Percentiles rank a stretch among this genome's conserved stretches.
These are phyloP conservation scores for Linepithema humile DNA, from an alignment of 1,140 invertebrate species.

Conservation along the genomic window DNA sequence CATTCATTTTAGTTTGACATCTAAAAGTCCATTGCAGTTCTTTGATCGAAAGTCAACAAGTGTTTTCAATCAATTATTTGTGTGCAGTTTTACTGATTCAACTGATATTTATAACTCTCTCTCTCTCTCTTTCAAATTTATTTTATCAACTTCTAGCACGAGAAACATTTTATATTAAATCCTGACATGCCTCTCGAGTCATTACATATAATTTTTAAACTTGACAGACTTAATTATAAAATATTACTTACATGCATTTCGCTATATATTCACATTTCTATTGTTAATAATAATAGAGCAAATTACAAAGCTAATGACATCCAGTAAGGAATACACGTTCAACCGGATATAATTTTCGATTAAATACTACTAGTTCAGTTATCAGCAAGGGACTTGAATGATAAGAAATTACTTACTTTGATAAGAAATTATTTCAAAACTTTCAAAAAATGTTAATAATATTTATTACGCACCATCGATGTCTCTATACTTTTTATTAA, in stretches of 20 bases:
- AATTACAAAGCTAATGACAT: conserved; percentile 9
- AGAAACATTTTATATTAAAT: neutral
- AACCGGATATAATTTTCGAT: neutral
- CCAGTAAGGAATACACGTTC: neutral
- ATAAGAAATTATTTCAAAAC: no score
- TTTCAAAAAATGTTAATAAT: neutral
- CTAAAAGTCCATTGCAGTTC: no score
- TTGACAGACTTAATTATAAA: neutral
- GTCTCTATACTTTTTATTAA: neutral
- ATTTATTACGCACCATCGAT: no score
- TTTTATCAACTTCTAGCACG: no score
- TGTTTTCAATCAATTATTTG: no score
- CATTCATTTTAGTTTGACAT: no score
- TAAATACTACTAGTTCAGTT: neutral
- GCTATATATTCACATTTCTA: neutral
- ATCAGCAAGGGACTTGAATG: neutral
- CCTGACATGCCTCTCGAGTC: neutral
- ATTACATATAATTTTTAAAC: neutral
- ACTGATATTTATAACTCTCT: no score
- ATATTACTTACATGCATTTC: neutral
- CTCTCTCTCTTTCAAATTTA: no score
- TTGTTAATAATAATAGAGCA: conserved; percentile 16
- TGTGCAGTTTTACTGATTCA: no score
- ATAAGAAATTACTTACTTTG: no score
- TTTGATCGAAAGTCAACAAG: no score